Base-by-base conservation (phyloP, 1,140 invertebrate genomes). In the Lutraria rhynchaena region DNA sequence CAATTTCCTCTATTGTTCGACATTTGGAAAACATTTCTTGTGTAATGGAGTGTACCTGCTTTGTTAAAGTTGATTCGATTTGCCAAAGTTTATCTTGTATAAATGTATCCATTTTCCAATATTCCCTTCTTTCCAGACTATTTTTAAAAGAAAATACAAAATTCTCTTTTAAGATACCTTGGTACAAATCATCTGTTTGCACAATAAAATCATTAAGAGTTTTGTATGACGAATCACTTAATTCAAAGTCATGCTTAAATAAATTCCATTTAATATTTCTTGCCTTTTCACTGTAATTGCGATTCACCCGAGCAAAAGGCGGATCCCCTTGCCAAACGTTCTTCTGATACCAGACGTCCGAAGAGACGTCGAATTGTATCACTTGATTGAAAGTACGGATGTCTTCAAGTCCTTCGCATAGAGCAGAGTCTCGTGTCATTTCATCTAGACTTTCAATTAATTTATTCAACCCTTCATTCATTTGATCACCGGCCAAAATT, bases 341-440 rank as follows among this genome's bases (percentile, higher is more conserved):
- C 17, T 11, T 1, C 19, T 35, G n/a, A 33, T 60, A 35, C 57
- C 57, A 60, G 4, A 60, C 57, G n/a, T 60, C 1, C 3, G n/a
- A 11, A 1, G 11, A 35, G 1, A 60, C 37, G 31, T 60, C 57
- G n/a, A 60, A 60, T 60, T 60, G 15, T 17, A 60, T 60, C 19
- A 60, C 24, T 7, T 60, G n/a, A 35, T 60, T 33, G 22, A 60
- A 60, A 33, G 17, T 27, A 13, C 35, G 19, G 5, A 74, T 55
- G 31, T 75, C 46, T 9, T 19, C 0, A 17, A 80, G 41, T 19
- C 53, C 53, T 53, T 67, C 33, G 3, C 27, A 27, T 13, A 46
- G 22, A 0, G 80, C 60, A 31, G 37, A 57, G 22, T 75, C 51
- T 3, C 17, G 31, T n/a, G 78, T 65, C 24, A 81, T 65, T 53